Evolutionary conservation across 1,140 invertebrate genomes (phyloP).

Genomic region (Oedothorax gibbosus): DNA sequence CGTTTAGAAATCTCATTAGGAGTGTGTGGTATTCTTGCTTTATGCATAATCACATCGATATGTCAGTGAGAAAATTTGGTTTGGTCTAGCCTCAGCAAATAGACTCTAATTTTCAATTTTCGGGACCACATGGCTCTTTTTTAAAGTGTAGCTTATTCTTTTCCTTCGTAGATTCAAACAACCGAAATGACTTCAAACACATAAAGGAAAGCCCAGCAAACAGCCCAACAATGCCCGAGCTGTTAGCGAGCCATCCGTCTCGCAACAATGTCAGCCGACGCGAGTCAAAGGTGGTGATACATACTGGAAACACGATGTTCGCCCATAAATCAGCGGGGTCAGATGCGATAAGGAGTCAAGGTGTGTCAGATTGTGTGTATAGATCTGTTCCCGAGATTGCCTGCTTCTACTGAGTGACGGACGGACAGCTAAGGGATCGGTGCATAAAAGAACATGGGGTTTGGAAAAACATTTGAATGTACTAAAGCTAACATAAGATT

Average conservation of each 20-base stretch:
- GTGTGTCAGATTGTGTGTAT: constrained; percentile 58
- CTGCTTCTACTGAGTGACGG: neutral
- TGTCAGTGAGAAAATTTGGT: too few species aligned
- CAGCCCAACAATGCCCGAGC: too few species aligned
- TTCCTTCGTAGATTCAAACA: too few species aligned
- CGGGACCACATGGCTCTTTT: too few species aligned
- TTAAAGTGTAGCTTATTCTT: too few species aligned
- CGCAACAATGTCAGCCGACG: constrained; percentile 19
- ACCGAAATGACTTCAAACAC: too few species aligned
- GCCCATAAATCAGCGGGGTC: constrained; percentile 52
- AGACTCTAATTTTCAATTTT: too few species aligned
- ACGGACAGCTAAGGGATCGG: neutral
- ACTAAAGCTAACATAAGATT: neutral
- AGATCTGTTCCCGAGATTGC: constrained; percentile 49
- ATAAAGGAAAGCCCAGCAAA: too few species aligned
- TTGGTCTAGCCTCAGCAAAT: too few species aligned
- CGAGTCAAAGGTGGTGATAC: constrained; percentile 46
- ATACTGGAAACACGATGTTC: constrained; percentile 40
- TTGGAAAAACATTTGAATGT: neutral
- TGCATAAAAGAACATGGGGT: constrained; percentile 33
- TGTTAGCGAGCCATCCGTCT: constrained; percentile 15
- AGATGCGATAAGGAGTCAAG: constrained; percentile 50
- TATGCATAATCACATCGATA: too few species aligned
- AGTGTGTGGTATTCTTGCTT: too few species aligned
- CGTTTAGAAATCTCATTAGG: too few species aligned